phyloP scores from a whole-genome alignment of 2,797 vertebrate species.

The Epinephelus coioides region DNA sequence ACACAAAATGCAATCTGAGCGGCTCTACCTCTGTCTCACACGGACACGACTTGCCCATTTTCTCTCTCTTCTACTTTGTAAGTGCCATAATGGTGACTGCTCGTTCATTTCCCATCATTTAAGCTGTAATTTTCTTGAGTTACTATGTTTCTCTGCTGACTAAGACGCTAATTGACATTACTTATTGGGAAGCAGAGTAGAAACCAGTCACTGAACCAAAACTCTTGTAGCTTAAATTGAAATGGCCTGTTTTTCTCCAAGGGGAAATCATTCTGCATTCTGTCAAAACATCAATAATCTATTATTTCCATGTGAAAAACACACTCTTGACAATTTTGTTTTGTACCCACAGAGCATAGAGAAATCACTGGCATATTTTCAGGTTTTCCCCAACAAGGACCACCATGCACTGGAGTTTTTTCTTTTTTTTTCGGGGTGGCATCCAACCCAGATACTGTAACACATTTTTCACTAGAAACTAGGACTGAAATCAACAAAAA shows the following conservation, averaged over 20 bases:
- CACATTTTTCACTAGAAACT: constrained; percentile 58
- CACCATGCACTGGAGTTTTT: constrained; percentile 49
- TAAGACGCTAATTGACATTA: constrained; percentile 65
- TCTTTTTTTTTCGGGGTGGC: constrained; percentile 18
- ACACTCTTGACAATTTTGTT: constrained; percentile 45
- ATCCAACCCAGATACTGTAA: constrained; percentile 63
- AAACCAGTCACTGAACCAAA: constrained; percentile 59
- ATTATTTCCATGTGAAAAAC: constrained; percentile 62
- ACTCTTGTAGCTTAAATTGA: constrained; percentile 59
- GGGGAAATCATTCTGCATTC: constrained; percentile 63
- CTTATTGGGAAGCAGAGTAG: constrained; percentile 52
- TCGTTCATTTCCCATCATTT: constrained; percentile 64
- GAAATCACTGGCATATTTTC: constrained; percentile 68
- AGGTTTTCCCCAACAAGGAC: constrained; percentile 59
- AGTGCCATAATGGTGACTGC: constrained; percentile 54
- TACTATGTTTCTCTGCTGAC: constrained; percentile 60
- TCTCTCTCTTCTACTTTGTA: constrained; percentile 38
- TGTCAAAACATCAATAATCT: constrained; percentile 70
- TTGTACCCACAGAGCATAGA: constrained; percentile 42
- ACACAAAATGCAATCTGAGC: constrained; percentile 40
- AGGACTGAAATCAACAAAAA: constrained; percentile 60
- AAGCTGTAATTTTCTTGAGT: constrained; percentile 61
- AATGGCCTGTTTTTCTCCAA: constrained; percentile 75
- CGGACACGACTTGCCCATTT: constrained; percentile 35
- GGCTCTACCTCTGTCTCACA: constrained; percentile 43